phyloP scores from a whole-genome alignment of 2,888 invertebrate genomes.

The Cynaeus angustus region DNA sequence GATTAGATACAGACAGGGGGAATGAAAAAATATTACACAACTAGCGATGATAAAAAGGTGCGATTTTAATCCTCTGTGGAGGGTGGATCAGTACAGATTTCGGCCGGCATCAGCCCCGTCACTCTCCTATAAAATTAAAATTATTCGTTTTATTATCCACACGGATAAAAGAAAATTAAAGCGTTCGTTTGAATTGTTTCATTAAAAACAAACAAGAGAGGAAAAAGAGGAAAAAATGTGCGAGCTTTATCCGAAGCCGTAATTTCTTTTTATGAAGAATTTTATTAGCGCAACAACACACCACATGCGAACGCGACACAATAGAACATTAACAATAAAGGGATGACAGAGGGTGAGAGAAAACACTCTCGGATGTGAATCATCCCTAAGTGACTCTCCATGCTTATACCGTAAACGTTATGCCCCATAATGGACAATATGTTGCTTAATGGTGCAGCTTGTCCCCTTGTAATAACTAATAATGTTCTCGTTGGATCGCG shows the following conservation, averaged over 20 bases:
- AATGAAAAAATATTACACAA: conserved; percentile 69
- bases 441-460: conserved; percentile 64
- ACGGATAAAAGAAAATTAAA: conserved; percentile 19
- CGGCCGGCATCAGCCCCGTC: not conserved
- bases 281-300: conserved; percentile 32
- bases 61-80: conserved; percentile 63
- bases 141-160: conserved; percentile 32
- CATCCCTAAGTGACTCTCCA: conserved; percentile 64
- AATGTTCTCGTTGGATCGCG: conserved; percentile 55
- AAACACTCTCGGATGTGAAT: conserved; percentile 60
- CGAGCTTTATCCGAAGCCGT: not conserved
- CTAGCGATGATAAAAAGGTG: conserved; percentile 68
- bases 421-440: conserved; percentile 65
- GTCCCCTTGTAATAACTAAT: conserved; percentile 63
- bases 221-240: not conserved
- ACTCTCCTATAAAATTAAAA: conserved; percentile 32
- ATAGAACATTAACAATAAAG: conserved; percentile 56
- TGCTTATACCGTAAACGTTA: conserved; percentile 61
- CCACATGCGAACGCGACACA: conserved; percentile 22
- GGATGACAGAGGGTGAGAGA: conserved; percentile 52
- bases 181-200: conserved; percentile 12
- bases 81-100: conserved; percentile 42
- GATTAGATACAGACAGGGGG: conserved; percentile 68
- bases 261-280: conserved; percentile 33
- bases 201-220: not conserved